Evolutionary conservation across 2,888 invertebrate species (phyloP), one percentile per base, ranked within the genome.

Genomic region (Polyommatus iphigenia): DNA sequence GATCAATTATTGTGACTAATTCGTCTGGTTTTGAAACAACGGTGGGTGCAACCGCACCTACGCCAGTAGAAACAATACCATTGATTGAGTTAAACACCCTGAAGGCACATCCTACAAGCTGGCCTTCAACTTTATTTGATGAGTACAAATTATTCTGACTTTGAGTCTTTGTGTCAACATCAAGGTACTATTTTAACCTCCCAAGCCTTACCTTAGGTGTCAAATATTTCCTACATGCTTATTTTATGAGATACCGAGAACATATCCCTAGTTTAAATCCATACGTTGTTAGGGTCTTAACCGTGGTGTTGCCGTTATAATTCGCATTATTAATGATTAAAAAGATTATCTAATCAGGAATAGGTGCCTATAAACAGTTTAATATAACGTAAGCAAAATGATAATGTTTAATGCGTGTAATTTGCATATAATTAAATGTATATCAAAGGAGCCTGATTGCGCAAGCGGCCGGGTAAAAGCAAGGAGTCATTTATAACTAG

Each of bases 1-100:
- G 76, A 72, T 83, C 81, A 82, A 85, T 88, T 88, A 90, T 89
- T 89, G 87, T 87, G 87, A 89, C 88, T 89, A 89, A 91, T 91
- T 88, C 82, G 87, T 85, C 86, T 88, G 85, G 85, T 85, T 91
- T 88, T 83, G 84, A 85, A 87, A 85, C 83, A 83, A 83, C 83
- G 83, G 92, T 91, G 91, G 91, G 91, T 90, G 90, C 90, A 90
- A 89, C 89, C 83, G 87, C 87, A 82, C 90, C 91, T 88, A 91
- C 91, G 87, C 86, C 78, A 76, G 82, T 83, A 86, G 83, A 89
- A 88, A 92, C 92, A 91, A 91, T 91, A 78, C 71, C 77, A 62
- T 20, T 57, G 78, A 79, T 77, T 79, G 76, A 76, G 76, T 79
- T 78, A 78, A 79, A 78, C 73, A 75, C 32, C 75, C 50, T 75